Evolutionary conservation across 2,888 invertebrate genomes (phyloP).

Genomic region (Napeogenes inachia): DNA sequence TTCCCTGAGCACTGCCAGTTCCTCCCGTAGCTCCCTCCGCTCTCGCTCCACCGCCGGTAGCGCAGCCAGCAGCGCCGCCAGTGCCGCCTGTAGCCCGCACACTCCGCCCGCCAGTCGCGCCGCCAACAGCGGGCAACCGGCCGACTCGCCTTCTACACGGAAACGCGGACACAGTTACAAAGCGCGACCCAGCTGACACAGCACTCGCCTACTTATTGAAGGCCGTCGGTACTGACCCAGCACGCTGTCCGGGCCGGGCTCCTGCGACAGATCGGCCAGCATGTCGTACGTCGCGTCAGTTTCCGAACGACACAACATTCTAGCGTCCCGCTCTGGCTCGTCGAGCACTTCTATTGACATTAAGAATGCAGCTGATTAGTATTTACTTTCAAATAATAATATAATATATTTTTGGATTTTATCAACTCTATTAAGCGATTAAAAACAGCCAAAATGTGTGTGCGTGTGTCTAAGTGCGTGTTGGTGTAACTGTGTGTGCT

Average conservation of each 20-base stretch:
- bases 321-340: slow-evolving; percentile 18
- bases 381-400: neutral
- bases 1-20: slow-evolving; percentile 42
- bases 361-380: neutral
- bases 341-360: slow-evolving; percentile 9
- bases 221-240: slow-evolving; percentile 10
- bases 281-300: slow-evolving; percentile 41
- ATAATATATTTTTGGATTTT: too few relatives aligned
- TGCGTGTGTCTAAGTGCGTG: neutral
- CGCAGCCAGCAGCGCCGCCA: slow-evolving; percentile 43
- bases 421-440: too few relatives aligned
- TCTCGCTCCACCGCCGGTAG: slow-evolving; percentile 37
- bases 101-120: slow-evolving; percentile 40
- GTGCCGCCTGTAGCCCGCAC: slow-evolving; percentile 46
- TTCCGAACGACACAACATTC: slow-evolving; percentile 27
- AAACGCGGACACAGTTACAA: too few relatives aligned
- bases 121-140: slow-evolving; percentile 34
- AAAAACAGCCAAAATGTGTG: too few relatives aligned
- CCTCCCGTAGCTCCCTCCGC: slow-evolving; percentile 34
- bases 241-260: slow-evolving; percentile 7
- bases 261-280: slow-evolving; percentile 31
- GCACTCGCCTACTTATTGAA: too few relatives aligned
- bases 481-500: neutral
- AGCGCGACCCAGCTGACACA: too few relatives aligned
- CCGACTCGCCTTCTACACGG: too few relatives aligned